Base-by-base conservation (phyloP, 2,888 invertebrate species). In the Rhamnusium bicolor region DNA sequence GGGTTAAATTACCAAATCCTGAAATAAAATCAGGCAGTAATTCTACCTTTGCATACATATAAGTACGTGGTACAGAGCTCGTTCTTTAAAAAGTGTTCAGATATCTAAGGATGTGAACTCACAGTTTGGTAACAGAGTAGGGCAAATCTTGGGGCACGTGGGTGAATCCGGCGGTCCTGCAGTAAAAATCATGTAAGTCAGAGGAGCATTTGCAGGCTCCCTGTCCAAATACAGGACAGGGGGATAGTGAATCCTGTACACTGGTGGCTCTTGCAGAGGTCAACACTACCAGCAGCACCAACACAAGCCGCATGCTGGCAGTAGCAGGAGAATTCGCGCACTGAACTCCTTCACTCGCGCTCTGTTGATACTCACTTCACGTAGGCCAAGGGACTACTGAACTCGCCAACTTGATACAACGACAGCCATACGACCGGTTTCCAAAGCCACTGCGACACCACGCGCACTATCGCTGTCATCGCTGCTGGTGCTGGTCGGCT, bases 101-200 rank as follows among this genome's bases (percentile, higher is more conserved):
- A 54, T 32, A 58, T 19, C 19, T 32, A 18, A 60, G 14, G n/a
- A 62, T 47, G 21, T 19, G n/a, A 62, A 83, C 84, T 84, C 77
- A 84, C 84, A 84, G 77, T 81, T 84, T 83, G 40, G 78, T 80
- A 49, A 83, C 72, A 69, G 80, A 73, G 63, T 71, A 79, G 66
- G 84, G 83, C 72, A 84, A 67, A 49, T 76, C 75, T 21, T 72
- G 76, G 62, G 84, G 84, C 66, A 84, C 80, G 62, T 81, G 78
- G 63, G 76, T 79, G 75, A 82, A 83, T 46, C 81, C 83, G 60
- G 83, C 83, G 21, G 82, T 81, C 69, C 81, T 78, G 75, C 84
- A 84, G 73, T 78, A 77, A 71, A 83, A 80, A 73, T 84, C 83
- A 74, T 79, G 80, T 71, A 81, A 73, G 72, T 84, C 84, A 65